A percentile compares a stretch with the other conserved stretches of the same genome.
These are phyloP conservation scores for Hymenochirus boettgeri DNA, from an alignment of 2,113 vertebrate species.

Conservation along the genomic window DNA sequence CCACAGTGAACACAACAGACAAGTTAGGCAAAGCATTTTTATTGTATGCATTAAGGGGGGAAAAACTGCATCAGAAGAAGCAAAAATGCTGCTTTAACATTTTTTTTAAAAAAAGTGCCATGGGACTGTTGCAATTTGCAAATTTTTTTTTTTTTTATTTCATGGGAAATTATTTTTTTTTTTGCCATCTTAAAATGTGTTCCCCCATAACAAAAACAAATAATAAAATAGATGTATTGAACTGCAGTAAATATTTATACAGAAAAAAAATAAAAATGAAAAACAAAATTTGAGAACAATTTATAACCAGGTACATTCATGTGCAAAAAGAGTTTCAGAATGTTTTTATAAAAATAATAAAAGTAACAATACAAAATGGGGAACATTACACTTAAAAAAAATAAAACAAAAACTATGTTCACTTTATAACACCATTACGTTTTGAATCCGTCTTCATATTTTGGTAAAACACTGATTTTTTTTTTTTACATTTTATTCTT, in stretches of 20 bases:
- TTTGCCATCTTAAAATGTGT: constrained; percentile 41
- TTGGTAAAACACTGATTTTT: constrained; percentile 32
- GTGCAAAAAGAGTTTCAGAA: constrained; percentile 43
- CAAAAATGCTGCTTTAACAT: constrained; percentile 63
- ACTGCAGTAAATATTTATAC: constrained; percentile 52
- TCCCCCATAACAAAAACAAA: constrained; percentile 26
- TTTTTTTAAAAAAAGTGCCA: constrained; percentile 47
- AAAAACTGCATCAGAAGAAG: constrained; percentile 53
- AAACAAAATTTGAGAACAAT: constrained; percentile 51
- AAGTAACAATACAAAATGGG: constrained; percentile 37
- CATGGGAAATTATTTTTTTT: constrained; percentile 38
- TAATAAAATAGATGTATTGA: constrained; percentile 42
- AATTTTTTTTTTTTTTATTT: constrained; percentile 4
- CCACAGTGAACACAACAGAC: constrained; percentile 45
- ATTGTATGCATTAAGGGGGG: constrained; percentile 65
- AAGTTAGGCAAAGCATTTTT: constrained; percentile 65
- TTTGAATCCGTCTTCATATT: constrained; percentile 14
- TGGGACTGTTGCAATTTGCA: constrained; percentile 31
- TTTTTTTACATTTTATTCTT: not conserved
- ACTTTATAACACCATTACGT: constrained; percentile 28
- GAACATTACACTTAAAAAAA: constrained; percentile 24
- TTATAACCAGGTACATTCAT: constrained; percentile 59
- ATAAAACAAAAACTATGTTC: constrained; percentile 25
- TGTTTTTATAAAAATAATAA: constrained; percentile 33
- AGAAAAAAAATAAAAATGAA: constrained; percentile 50